phyloP scores from a whole-genome alignment of 2,797 vertebrate genomes.

The Gallinago nigripennis region DNA sequence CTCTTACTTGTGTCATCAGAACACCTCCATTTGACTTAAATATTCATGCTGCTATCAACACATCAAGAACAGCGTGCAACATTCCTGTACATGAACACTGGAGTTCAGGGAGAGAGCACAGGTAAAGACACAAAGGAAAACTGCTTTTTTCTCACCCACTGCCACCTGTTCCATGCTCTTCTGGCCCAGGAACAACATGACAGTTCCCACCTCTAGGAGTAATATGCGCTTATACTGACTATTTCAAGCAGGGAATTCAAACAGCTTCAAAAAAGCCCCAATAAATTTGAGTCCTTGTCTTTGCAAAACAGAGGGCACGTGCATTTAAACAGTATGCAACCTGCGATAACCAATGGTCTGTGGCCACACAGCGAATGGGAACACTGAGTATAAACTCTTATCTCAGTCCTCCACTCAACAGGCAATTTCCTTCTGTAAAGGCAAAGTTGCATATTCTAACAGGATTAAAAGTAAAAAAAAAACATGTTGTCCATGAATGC shows the following conservation, averaged over 20 bases:
- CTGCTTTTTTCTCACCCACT: neutral
- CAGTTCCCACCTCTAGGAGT: neutral
- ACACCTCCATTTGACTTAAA: constrained; percentile 38
- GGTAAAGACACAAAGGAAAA: neutral
- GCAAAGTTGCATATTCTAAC: neutral
- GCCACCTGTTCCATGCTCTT: neutral
- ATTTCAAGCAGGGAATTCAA: neutral
- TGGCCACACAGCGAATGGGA: neutral
- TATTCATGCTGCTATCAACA: constrained; percentile 10
- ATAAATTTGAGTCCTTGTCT: neutral
- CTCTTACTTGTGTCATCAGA: constrained; percentile 25
- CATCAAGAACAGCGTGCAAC: neutral
- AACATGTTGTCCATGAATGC: neutral
- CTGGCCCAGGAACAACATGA: neutral
- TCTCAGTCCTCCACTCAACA: neutral
- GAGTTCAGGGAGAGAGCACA: neutral
- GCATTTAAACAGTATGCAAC: neutral
- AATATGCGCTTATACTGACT: neutral
- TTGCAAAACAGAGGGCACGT: neutral
- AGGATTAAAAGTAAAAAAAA: neutral
- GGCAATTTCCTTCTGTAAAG: neutral
- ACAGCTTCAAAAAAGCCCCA: neutral
- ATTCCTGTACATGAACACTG: neutral
- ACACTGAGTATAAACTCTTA: neutral
- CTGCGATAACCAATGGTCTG: neutral